Evolutionary conservation across 1,140 invertebrate species (phyloP).

Genomic region (Stenopsyche tienmushanensis): DNA sequence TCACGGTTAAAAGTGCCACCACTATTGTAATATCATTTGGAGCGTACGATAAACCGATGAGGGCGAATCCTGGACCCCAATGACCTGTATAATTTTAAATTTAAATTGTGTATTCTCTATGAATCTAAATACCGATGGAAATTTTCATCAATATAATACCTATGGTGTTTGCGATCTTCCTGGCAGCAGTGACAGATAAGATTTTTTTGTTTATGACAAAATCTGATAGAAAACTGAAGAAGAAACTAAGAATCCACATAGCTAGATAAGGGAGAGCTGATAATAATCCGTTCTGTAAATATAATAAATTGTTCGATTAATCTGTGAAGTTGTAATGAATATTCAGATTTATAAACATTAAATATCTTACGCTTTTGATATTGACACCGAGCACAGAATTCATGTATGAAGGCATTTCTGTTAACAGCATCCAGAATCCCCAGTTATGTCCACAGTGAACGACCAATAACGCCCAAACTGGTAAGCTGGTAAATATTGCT

Average conservation of each 20-base stretch:
- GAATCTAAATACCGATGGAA: not conserved
- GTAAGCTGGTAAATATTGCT: conserved; percentile 42
- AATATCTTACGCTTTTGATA: conserved; percentile 60
- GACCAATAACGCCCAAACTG: conserved; percentile 61
- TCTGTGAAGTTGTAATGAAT: too few species aligned
- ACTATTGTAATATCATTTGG: conserved; percentile 53
- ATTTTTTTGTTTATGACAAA: conserved; percentile 58
- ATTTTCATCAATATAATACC: conserved; percentile 1
- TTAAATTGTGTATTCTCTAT: not conserved
- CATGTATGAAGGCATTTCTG: conserved; percentile 65
- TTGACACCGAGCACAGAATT: conserved; percentile 61
- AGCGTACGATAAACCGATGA: conserved; percentile 61
- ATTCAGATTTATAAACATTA: conserved; percentile 24
- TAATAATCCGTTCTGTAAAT: conserved; percentile 63
- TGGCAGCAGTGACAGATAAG: conserved; percentile 54
- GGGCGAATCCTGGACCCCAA: conserved; percentile 58
- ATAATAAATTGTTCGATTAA: too few species aligned
- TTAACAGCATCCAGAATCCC: conserved; percentile 65
- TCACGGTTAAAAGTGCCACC: conserved; percentile 59
- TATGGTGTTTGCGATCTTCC: too few species aligned
- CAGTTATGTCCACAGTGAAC: conserved; percentile 66
- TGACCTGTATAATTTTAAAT: conserved; percentile 49
- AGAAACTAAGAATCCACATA: conserved; percentile 69
- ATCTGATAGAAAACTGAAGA: conserved; percentile 65
- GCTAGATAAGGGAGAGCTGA: conserved; percentile 79